phyloP scores from a whole-genome alignment of 2,113 vertebrate species.

The Cyanoderma ruficeps region DNA sequence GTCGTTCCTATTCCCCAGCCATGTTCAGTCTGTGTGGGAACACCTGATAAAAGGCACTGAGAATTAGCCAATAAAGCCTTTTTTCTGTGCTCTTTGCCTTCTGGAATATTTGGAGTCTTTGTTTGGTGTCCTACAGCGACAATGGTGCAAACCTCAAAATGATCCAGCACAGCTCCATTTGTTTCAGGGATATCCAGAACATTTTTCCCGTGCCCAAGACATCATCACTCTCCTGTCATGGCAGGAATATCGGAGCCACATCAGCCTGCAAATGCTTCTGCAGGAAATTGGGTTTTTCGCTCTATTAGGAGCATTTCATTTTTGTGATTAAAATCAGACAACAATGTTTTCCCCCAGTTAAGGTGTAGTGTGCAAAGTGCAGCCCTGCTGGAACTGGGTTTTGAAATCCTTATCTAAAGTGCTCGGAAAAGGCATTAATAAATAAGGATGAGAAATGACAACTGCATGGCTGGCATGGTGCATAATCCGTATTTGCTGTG shows the following conservation, averaged over 20 bases:
- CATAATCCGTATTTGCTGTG: background rate
- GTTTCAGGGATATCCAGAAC: background rate
- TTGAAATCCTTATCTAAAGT: constrained; percentile 62
- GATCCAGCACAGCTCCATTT: constrained; percentile 19
- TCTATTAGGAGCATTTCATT: constrained; percentile 69
- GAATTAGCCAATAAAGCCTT: no score
- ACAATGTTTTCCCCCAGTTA: constrained; percentile 51
- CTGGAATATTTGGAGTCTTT: no score
- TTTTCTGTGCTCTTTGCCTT: no score
- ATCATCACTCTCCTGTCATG: constrained; percentile 15
- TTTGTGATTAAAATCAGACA: constrained; percentile 71
- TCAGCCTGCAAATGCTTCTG: constrained; percentile 49
- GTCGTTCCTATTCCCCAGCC: no score
- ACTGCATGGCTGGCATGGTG: background rate
- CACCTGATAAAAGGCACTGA: no score
- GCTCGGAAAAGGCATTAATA: constrained; percentile 26
- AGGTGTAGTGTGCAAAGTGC: background rate
- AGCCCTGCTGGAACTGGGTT: background rate
- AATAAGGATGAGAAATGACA: constrained; percentile 48
- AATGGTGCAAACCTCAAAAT: background rate
- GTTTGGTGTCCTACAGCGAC: background rate
- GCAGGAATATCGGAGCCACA: constrained; percentile 43
- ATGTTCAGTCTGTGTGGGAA: no score
- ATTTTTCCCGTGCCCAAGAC: background rate
- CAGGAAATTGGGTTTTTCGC: constrained; percentile 69